Base-by-base conservation (phyloP, 2,113 vertebrate species). In the Pithys albifrons region DNA sequence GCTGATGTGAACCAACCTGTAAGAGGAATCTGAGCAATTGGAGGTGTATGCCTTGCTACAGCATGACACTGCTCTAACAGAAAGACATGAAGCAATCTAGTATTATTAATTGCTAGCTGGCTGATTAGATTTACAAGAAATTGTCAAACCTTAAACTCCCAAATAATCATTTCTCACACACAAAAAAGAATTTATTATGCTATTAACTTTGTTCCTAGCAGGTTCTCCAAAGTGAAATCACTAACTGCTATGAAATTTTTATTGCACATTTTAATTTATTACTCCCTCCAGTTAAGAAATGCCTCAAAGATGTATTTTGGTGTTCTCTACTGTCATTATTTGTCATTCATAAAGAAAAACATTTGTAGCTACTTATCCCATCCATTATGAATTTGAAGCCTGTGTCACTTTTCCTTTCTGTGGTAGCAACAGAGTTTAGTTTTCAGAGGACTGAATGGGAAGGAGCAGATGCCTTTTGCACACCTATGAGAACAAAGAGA, bases 261-360 rank as follows among this genome's bases (percentile, higher is more conserved):
- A 98, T 94, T 96, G 87, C 88, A 88, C 2, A 6, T 96, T 98
- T 92, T 97, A 97, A 98, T 98, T 97, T 97, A 97, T 98, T 96
- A 97, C 93, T 94, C 91, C 51, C 83, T 96, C 51, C 92, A 94
- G 96, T 97, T 89, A 84, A 84, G 52, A 97, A 97, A 96, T 8
- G 29, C 93, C 90, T 97, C 66, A 81, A 95, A 97, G 84, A 96
- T 22, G 46, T 96, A 96, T 95, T 97, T 95, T 95, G 96, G 75
- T 92, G 20, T 88, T 94, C 43, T 93, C 78, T 73, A 70, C 62
- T 94, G 91, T 93, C 85, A 77, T 93, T 85, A 62, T 87, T 97
- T 93, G 74, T 89, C 73, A 95, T 92, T 91, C 48, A 83, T 93
- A 92, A 74, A 94, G n/a, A 83, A 94, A 95, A 97, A 89, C 89